These are phyloP conservation scores for Mastacembelus armatus DNA, from an alignment of 2,797 vertebrate species.

Conservation along the genomic window DNA sequence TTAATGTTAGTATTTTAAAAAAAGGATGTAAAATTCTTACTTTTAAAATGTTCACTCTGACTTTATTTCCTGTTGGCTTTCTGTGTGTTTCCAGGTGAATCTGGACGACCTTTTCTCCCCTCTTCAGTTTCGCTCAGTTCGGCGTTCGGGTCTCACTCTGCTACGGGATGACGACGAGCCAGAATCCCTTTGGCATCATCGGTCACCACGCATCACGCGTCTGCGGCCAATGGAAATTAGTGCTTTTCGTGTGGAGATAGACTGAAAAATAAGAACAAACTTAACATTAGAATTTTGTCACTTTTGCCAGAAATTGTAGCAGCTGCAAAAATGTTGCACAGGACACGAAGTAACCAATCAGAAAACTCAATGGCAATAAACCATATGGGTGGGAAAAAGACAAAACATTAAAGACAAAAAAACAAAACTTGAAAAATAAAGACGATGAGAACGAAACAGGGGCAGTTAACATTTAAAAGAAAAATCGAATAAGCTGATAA, in stretches of 20 bases:
- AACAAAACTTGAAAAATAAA: too few relatives aligned
- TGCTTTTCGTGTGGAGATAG: conserved; percentile 86
- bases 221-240: conserved; percentile 93
- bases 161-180: conserved; percentile 45
- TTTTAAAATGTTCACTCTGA: too few relatives aligned
- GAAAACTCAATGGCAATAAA: too few relatives aligned
- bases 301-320: too few relatives aligned
- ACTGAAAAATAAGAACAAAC: conserved; percentile 47
- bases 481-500: too few relatives aligned
- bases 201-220: conserved; percentile 76
- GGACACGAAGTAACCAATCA: too few relatives aligned
- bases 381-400: too few relatives aligned
- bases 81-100: conserved; percentile 42
- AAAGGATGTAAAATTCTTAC: too few relatives aligned
- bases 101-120: conserved; percentile 52
- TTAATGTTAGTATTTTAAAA: too few relatives aligned
- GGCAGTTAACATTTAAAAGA: too few relatives aligned
- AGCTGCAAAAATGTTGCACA: neutral
- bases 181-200: conserved; percentile 14
- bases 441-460: too few relatives aligned
- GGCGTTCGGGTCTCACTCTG: conserved; percentile 82
- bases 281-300: neutral
- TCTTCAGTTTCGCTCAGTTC: conserved; percentile 64
- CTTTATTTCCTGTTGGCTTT: accelerated
- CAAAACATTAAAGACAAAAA: too few relatives aligned